Base-by-base conservation (phyloP, 2,797 vertebrate species). In the Lagodon rhomboides region DNA sequence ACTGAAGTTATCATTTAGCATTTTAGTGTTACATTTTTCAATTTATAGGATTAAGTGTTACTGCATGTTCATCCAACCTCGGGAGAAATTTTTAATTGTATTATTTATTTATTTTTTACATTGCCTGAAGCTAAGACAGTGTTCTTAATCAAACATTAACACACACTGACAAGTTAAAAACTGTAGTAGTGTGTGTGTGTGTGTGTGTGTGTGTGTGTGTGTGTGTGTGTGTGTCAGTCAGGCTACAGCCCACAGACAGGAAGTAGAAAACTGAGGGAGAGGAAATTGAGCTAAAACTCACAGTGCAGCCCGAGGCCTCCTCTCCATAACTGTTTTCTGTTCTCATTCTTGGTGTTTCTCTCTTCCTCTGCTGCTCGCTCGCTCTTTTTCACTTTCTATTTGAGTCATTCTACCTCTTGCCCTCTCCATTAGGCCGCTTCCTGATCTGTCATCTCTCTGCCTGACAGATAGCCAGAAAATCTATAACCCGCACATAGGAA, bases 201-300 rank as follows among this genome's bases (percentile, higher is more conserved):
- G 1, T 43, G 55, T 75, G 22, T 58, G 23, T 71, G 27, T 41
- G 53, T 51, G 44, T 62, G 18, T 59, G 38, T 59, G 61, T 58
- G 53, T 60, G 47, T 59, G 54, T 73, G 10, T 63, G 46, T 44
- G 62, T 54, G 20, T 23, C 60, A 58, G 27, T 68, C 58, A 81
- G 58, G 30, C 13, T 53, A 0, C 4, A 23, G 58, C 49, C 65
- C 34, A 13, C 63, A 81, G 79, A 86, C 69, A 75, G 56, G 68
- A 72, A 75, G 79, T 73, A 43, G 62, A 60, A 47, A 60, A 71
- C 34, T 64, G 18, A 70, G 46, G 72, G 49, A 85, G 68, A 76
- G 62, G 66, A 78, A 82, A 86, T 47, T 85, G 63, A 80, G 75
- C 77, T 22, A 55, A 77, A 80, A 50, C 69, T 72, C 60, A 59